phyloP scores from a whole-genome alignment of 2,888 invertebrate genomes.

The Norana najaformis region DNA sequence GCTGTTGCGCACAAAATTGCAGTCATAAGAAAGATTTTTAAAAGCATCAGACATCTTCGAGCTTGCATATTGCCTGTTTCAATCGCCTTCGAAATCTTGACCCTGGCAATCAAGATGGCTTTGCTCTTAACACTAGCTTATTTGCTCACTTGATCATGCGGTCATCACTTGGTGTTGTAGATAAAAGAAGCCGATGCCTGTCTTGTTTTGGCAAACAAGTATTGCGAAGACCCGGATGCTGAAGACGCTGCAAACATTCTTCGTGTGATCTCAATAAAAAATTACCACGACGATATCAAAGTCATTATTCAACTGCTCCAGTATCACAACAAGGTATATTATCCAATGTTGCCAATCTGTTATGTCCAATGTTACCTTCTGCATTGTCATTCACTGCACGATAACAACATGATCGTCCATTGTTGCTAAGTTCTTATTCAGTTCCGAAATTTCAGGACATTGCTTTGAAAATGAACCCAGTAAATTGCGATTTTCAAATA shows the following conservation, averaged over 20 bases:
- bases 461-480: neutral
- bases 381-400: neutral
- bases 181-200: slow-evolving; percentile 92
- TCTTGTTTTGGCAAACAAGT: slow-evolving; percentile 98
- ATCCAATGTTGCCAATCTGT: too few species aligned
- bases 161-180: slow-evolving; percentile 50
- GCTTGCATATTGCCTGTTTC: too few species aligned
- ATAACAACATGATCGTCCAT: neutral
- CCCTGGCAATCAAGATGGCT: neutral
- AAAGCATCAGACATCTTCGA: neutral
- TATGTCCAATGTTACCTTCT: neutral
- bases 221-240: slow-evolving; percentile 99
- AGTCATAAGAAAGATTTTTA: neutral
- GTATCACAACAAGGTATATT: slow-evolving; percentile 73
- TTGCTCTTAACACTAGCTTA: neutral
- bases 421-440: neutral
- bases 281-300: slow-evolving; percentile 98
- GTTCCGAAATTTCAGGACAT: neutral
- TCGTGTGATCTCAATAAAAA: slow-evolving; percentile 99
- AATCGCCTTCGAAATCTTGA: too few species aligned
- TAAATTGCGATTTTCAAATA: too few species aligned
- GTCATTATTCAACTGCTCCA: slow-evolving; percentile 99
- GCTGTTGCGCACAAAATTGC: neutral
- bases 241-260: slow-evolving; percentile 99
- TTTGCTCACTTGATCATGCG: neutral